phyloP scores from a whole-genome alignment of 30 jellyfish, hydroid and myxozoan species.

The Turritopsis rubra region DNA sequence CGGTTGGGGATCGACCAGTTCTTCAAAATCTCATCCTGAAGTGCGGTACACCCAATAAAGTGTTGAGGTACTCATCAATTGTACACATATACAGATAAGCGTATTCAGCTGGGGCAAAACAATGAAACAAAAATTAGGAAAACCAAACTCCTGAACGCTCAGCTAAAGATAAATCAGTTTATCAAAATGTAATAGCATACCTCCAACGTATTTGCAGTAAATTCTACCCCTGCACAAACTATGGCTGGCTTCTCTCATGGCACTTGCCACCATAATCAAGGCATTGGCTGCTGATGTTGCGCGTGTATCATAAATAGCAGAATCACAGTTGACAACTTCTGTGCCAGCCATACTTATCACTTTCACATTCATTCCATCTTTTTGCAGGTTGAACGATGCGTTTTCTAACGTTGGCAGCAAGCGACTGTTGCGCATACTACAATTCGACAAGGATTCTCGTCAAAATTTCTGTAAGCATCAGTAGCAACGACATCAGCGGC shows the following conservation, averaged over 20 bases:
- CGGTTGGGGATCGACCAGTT: background rate
- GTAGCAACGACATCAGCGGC: background rate
- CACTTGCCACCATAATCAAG: background rate
- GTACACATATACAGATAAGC: background rate
- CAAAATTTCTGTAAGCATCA: background rate
- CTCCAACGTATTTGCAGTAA: background rate
- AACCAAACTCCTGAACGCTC: background rate
- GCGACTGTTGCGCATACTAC: background rate
- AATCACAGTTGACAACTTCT: background rate
- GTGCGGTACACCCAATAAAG: background rate
- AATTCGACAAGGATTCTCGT: background rate
- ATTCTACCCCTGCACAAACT: background rate
- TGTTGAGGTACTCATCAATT: background rate
- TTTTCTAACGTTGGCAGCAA: background rate
- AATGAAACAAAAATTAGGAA: background rate
- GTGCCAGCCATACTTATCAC: background rate
- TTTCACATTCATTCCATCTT: background rate
- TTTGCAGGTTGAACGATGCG: background rate
- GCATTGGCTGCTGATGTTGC: background rate
- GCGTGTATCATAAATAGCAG: background rate
- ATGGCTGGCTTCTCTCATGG: background rate
- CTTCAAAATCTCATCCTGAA: background rate
- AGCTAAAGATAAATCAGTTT: background rate
- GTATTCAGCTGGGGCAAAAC: background rate
- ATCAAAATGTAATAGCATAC: background rate